phyloP scores from a whole-genome alignment of 1,140 invertebrate genomes.

The Stratiolaelaps scimitus region DNA sequence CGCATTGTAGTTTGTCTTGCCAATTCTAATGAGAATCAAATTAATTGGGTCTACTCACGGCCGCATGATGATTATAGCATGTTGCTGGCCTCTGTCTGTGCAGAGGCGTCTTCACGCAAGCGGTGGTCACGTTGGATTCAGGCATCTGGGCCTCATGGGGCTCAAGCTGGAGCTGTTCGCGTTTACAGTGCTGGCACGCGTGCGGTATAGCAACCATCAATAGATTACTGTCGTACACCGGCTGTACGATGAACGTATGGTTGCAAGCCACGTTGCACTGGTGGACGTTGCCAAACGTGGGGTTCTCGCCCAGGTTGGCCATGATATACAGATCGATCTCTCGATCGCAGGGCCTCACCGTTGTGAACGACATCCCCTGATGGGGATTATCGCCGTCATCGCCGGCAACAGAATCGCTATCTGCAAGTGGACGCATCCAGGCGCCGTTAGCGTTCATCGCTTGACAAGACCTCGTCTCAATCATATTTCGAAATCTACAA shows the following conservation, averaged over 20 bases:
- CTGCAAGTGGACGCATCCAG: too few relatives aligned
- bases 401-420: background rate
- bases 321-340: constrained; percentile 72
- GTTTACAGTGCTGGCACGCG: constrained; percentile 20
- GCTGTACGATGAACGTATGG: constrained; percentile 65
- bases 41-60: constrained; percentile 47
- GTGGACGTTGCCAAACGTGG: constrained; percentile 27
- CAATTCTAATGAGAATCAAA: too few relatives aligned
- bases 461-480: too few relatives aligned
- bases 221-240: constrained; percentile 77
- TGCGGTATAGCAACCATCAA: constrained; percentile 64
- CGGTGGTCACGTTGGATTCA: constrained; percentile 41
- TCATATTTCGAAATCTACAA: too few relatives aligned
- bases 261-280: constrained; percentile 29
- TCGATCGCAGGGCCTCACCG: constrained; percentile 66
- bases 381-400: constrained; percentile 21
- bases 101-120: constrained; percentile 45
- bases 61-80: constrained; percentile 75
- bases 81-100: constrained; percentile 53
- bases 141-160: constrained; percentile 45
- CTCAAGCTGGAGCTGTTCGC: constrained; percentile 36
- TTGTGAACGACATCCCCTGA: constrained; percentile 42
- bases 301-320: constrained; percentile 13
- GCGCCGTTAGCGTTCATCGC: too few relatives aligned
- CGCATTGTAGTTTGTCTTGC: too few relatives aligned